phyloP scores from a whole-genome alignment of 2,797 vertebrate genomes.

The Enoplosus armatus region DNA sequence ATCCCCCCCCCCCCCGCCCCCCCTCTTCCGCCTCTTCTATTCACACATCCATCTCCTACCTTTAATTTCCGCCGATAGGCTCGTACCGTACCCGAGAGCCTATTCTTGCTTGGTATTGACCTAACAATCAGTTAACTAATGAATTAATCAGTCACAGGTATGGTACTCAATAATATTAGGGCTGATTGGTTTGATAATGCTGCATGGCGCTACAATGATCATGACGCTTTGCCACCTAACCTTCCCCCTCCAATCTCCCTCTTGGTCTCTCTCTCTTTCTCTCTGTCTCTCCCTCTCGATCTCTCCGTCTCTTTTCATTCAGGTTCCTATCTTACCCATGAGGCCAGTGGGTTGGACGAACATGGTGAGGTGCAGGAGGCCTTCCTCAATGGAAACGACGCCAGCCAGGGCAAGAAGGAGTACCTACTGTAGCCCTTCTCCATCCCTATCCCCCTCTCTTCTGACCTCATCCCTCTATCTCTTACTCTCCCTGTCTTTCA shows the following conservation, averaged over 20 bases:
- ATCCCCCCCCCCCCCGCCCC: constrained; percentile 33
- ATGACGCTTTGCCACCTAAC: constrained; percentile 80
- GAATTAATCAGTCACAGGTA: constrained; percentile 82
- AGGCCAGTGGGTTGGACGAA: constrained; percentile 94
- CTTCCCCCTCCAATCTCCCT: constrained; percentile 67
- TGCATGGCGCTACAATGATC: constrained; percentile 71
- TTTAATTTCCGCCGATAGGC: constrained; percentile 71
- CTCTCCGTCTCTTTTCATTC: constrained; percentile 40
- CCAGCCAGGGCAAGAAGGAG: constrained; percentile 95
- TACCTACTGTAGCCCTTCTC: constrained; percentile 88
- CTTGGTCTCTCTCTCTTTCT: constrained; percentile 43
- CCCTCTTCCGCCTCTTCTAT: constrained; percentile 47
- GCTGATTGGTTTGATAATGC: constrained; percentile 69
- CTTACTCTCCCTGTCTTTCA: constrained; percentile 48
- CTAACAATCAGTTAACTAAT: constrained; percentile 82
- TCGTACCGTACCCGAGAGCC: constrained; percentile 83
- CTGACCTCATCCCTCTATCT: constrained; percentile 70
- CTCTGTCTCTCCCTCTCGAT: constrained; percentile 30
- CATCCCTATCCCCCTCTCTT: constrained; percentile 56
- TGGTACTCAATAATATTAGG: constrained; percentile 60
- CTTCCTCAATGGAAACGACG: constrained; percentile 93
- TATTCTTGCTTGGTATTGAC: constrained; percentile 85
- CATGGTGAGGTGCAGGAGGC: constrained; percentile 95
- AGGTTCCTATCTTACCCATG: constrained; percentile 96
- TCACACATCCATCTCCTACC: constrained; percentile 50